These are phyloP conservation scores for Phanerotoma sp. DNA, from an alignment of 2,888 invertebrate genomes.

Conservation along the genomic window DNA sequence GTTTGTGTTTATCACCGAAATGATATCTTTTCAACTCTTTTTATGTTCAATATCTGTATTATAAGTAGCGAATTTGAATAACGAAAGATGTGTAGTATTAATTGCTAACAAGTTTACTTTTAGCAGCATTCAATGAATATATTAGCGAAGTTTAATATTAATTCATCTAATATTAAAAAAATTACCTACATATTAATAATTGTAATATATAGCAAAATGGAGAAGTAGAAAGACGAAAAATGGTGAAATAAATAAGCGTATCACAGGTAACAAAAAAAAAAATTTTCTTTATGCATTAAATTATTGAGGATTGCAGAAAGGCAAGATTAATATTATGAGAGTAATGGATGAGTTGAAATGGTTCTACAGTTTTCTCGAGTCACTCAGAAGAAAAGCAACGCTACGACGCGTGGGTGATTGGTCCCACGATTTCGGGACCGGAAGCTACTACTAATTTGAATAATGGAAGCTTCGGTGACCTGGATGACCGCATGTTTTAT, in stretches of 20 bases:
- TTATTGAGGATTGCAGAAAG: not conserved
- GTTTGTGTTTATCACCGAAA: too few species aligned
- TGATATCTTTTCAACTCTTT: too few species aligned
- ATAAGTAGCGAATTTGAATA: too few species aligned
- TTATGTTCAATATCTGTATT: too few species aligned
- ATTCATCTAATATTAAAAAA: too few species aligned
- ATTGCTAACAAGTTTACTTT: too few species aligned
- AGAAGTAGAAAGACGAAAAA: too few species aligned
- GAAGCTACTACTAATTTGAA: slow-evolving; percentile 27
- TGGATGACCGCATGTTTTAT: slow-evolving; percentile 10
- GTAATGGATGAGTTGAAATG: not conserved
- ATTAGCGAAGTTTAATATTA: too few species aligned
- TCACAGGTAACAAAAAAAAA: slow-evolving; percentile 2
- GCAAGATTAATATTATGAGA: not conserved
- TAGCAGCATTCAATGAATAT: too few species aligned
- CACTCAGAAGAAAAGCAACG: slow-evolving; percentile 27
- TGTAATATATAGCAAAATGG: too few species aligned
- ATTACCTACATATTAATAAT: too few species aligned
- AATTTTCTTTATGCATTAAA: not conserved
- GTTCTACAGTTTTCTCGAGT: not conserved
- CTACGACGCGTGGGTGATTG: slow-evolving; percentile 33
- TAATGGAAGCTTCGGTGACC: slow-evolving; percentile 8
- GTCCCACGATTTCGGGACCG: slow-evolving; percentile 34
- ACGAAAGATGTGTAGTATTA: too few species aligned
- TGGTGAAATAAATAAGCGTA: not conserved